A percentile compares a stretch with the other conserved stretches of the same genome.
Evolutionary conservation across 2,888 invertebrate genomes (phyloP).

Genomic region (Ceratothoa steindachneri): DNA sequence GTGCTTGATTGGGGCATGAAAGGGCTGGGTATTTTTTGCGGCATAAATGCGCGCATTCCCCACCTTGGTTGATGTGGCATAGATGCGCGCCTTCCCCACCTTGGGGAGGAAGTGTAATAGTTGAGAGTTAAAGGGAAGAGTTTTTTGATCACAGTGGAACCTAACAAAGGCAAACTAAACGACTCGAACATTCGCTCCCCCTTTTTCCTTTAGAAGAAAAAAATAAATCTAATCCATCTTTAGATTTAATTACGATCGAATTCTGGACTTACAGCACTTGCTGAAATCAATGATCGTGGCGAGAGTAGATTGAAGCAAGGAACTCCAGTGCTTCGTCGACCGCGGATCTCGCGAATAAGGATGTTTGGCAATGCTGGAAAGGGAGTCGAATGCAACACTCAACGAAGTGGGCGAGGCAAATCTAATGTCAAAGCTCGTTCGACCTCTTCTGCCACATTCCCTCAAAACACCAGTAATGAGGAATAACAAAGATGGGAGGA

Average conservation of each 20-base stretch:
- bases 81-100: too few relatives aligned
- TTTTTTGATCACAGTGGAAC: too few relatives aligned
- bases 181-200: too few relatives aligned
- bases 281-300: constrained; percentile 85
- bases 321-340: constrained; percentile 68
- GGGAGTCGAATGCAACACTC: constrained; percentile 19
- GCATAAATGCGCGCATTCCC: too few relatives aligned
- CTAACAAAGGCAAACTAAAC: too few relatives aligned
- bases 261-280: constrained; percentile 61
- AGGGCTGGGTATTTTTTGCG: too few relatives aligned
- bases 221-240: too few relatives aligned
- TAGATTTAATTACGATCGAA: background rate
- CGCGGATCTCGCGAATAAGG: constrained; percentile 64
- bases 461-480: constrained; percentile 82
- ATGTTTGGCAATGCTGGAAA: constrained; percentile 55
- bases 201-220: too few relatives aligned
- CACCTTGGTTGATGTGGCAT: too few relatives aligned
- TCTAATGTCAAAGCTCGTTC: background rate
- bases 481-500: constrained; percentile 88
- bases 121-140: too few relatives aligned
- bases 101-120: too few relatives aligned
- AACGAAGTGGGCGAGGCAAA: background rate
- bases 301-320: constrained; percentile 78
- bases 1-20: too few relatives aligned
- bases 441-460: constrained; percentile 56